phyloP scores from a whole-genome alignment of 1,140 invertebrate genomes.

The Bacillus rossius region DNA sequence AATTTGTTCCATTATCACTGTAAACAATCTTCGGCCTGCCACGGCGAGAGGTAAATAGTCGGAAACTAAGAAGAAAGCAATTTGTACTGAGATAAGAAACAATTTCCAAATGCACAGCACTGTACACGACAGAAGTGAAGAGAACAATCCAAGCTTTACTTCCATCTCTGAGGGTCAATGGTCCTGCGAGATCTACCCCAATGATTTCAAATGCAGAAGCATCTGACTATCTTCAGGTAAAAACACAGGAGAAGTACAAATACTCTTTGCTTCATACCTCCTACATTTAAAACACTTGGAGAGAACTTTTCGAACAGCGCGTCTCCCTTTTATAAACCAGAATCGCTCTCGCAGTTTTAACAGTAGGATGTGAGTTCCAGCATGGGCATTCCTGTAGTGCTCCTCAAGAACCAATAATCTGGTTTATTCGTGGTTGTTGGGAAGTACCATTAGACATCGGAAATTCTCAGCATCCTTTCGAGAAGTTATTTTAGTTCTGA shows the following conservation, averaged over 20 bases:
- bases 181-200: conserved; percentile 35
- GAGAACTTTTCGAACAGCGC: conserved; percentile 25
- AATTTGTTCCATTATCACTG: conserved; percentile 40
- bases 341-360: conserved; percentile 22
- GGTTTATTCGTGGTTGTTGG: conserved; percentile 8
- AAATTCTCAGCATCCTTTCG: not conserved
- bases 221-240: conserved; percentile 28
- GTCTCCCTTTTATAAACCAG: conserved; percentile 28
- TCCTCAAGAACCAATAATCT: conserved; percentile 5
- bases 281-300: conserved; percentile 30
- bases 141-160: conserved; percentile 34
- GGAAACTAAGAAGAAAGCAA: conserved; percentile 34
- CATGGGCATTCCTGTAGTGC: conserved; percentile 14
- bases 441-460: conserved; percentile 16
- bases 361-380: conserved; percentile 12
- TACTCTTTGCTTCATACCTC: conserved; percentile 22
- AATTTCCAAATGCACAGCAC: conserved; percentile 42
- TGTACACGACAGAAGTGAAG: conserved; percentile 37
- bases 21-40: conserved; percentile 30
- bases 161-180: conserved; percentile 26
- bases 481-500: conserved; percentile 9
- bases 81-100: conserved; percentile 34
- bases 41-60: conserved; percentile 38
- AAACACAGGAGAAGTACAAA: conserved; percentile 21
- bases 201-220: conserved; percentile 30